These are phyloP conservation scores for Cacoxenus indagator DNA, from an alignment of 2,888 invertebrate species.

Conservation along the genomic window DNA sequence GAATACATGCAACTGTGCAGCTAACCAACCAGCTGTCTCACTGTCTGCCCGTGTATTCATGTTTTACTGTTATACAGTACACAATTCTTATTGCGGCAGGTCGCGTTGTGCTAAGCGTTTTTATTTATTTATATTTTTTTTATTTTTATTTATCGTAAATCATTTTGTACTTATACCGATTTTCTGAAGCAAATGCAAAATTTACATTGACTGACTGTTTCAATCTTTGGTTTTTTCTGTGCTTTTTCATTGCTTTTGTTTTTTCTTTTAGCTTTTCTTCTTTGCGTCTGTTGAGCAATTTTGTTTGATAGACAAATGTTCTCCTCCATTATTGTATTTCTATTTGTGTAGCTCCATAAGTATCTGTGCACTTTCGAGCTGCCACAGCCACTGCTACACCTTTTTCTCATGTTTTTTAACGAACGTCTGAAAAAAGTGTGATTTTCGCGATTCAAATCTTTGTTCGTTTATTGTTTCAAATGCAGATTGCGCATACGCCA, in stretches of 20 bases:
- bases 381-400: constrained; percentile 40
- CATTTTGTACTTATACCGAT: constrained; percentile 61
- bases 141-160: constrained; percentile 24
- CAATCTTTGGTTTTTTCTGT: constrained; percentile 30
- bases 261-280: constrained; percentile 28
- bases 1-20: constrained; percentile 13
- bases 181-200: constrained; percentile 62
- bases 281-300: constrained; percentile 56
- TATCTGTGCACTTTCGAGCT: constrained; percentile 39
- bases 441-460: not conserved
- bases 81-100: constrained; percentile 49
- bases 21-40: not conserved
- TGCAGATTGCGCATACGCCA: constrained; percentile 10
- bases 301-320: constrained; percentile 61
- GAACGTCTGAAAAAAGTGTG: constrained; percentile 1
- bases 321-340: constrained; percentile 26
- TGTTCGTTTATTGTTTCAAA: constrained; percentile 4
- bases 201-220: constrained; percentile 40
- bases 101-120: constrained; percentile 46
- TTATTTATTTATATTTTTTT: constrained; percentile 34
- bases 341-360: constrained; percentile 30
- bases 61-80: not conserved
- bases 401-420: constrained; percentile 13
- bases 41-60: not conserved
- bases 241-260: constrained; percentile 24